Percentiles rank a stretch among this genome's conserved stretches.
Evolutionary conservation across 2,797 vertebrate species (phyloP).

Genomic region (Catamblyrhynchus diadema): DNA sequence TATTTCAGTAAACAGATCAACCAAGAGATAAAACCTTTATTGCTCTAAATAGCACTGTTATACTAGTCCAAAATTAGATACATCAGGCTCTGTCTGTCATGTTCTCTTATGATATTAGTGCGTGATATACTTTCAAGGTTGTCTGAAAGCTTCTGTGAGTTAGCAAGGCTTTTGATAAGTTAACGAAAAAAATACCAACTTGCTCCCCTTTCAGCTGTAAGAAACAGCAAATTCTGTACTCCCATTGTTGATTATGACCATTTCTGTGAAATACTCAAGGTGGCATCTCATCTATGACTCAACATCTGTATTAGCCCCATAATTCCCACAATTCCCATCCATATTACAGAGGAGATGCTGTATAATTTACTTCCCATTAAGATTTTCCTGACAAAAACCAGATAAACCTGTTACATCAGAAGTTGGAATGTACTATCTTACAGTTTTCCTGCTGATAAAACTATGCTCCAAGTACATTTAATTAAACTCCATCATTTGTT

Average conservation of each 20-base stretch:
- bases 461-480: background rate
- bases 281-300: background rate
- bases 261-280: background rate
- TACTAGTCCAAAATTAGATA: constrained; percentile 36
- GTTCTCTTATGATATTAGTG: background rate
- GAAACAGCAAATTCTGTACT: background rate
- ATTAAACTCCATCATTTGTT: background rate
- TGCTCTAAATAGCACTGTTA: constrained; percentile 8
- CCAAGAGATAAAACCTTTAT: constrained; percentile 17
- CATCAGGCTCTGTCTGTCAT: background rate
- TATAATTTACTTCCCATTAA: background rate
- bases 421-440: background rate
- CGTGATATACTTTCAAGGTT: constrained; percentile 1
- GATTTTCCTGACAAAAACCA: background rate
- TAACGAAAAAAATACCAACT: background rate
- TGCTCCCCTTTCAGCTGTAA: background rate
- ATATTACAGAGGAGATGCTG: background rate
- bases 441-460: background rate
- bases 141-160: background rate
- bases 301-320: background rate
- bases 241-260: background rate
- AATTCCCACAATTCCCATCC: background rate
- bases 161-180: background rate
- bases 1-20: constrained; percentile 35
- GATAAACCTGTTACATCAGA: background rate